A percentile compares a stretch with the other conserved stretches of the same genome.
phyloP scores from a whole-genome alignment of 2,888 invertebrate genomes.

The Hydraecia micacea region DNA sequence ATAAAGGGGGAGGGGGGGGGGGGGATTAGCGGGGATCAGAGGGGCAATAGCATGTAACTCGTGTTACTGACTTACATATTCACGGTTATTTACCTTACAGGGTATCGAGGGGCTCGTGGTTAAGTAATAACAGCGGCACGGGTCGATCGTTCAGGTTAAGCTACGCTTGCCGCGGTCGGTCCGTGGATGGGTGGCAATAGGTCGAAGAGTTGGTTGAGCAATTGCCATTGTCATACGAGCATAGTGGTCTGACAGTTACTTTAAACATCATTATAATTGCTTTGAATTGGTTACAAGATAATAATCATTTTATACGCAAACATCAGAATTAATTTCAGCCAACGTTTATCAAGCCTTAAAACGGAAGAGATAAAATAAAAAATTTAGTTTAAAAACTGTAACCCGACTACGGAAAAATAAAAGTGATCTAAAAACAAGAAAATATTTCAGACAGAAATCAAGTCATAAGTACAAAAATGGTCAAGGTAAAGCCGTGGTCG shows the following conservation, averaged over 20 bases:
- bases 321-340: neutral
- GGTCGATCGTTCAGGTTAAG: neutral
- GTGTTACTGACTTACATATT: constrained; percentile 51
- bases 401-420: too few species aligned
- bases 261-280: neutral
- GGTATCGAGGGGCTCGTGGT: neutral
- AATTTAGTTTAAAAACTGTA: too few species aligned
- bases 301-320: neutral
- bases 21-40: constrained; percentile 47
- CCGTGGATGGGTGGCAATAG: neutral
- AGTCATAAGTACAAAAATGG: too few species aligned
- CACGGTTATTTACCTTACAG: constrained; percentile 22
- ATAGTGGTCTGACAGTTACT: neutral
- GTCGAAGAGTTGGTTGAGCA: neutral
- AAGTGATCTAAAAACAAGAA: too few species aligned
- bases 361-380: neutral
- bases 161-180: neutral
- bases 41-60: constrained; percentile 44
- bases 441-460: too few species aligned
- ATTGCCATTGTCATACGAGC: neutral
- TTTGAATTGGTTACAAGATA: neutral
- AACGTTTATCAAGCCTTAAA: neutral
- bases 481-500: too few species aligned
- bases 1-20: constrained; percentile 24
- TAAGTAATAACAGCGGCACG: neutral